Conservation (phyloP, 2,113 vertebrate genomes). For the Mirounga angustirostris region DNA sequence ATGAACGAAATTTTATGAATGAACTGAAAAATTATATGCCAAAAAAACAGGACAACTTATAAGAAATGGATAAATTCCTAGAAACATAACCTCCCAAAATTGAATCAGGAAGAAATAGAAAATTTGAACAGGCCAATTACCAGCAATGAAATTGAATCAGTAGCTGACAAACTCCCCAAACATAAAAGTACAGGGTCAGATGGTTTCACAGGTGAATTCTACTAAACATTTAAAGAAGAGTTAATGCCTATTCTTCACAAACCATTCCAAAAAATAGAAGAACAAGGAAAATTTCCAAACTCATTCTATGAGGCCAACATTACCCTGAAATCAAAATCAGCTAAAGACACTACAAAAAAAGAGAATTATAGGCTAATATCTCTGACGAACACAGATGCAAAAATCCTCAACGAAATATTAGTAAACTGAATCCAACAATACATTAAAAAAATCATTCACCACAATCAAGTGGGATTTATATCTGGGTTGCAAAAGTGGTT, state of each 20-base stretch:
- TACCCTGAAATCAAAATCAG: neutral
- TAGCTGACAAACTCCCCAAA: neutral
- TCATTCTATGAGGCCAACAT: neutral
- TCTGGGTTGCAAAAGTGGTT: neutral
- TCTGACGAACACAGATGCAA: neutral
- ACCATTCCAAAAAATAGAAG: neutral
- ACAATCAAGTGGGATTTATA: neutral
- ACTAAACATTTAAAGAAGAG: neutral
- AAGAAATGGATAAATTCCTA: neutral
- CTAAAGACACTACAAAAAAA: neutral
- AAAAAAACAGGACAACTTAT: neutral
- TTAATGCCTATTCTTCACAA: neutral
- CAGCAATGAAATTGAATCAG: neutral
- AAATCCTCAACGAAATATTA: neutral
- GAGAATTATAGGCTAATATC: neutral
- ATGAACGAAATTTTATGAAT: neutral
- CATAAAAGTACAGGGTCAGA: neutral
- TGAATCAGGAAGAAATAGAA: neutral
- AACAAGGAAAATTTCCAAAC: neutral
- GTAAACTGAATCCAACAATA: neutral
- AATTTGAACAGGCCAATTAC: neutral
- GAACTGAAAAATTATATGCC: neutral
- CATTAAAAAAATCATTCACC: neutral
- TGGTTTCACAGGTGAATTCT: neutral
- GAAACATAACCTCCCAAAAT: neutral